These are phyloP conservation scores for Diachrysia chrysitis DNA, from an alignment of 2,888 invertebrate species.

Conservation along the genomic window DNA sequence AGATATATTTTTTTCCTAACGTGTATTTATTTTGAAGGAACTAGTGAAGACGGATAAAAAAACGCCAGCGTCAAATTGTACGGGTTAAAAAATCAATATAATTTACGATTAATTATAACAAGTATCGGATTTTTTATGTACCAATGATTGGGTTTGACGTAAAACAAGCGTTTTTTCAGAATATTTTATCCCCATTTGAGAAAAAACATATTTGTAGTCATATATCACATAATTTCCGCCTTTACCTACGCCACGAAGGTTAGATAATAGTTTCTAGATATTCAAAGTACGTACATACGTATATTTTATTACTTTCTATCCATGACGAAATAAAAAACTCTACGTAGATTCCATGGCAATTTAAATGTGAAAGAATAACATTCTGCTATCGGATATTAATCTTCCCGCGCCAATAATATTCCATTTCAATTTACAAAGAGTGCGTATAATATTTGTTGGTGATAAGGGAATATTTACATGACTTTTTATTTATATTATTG, in stretches of 20 bases:
- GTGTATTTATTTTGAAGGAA: too few relatives aligned
- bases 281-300: background rate
- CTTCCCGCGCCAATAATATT: conserved; percentile 42
- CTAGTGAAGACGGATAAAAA: too few relatives aligned
- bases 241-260: background rate
- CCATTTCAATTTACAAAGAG: conserved; percentile 26
- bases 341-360: conserved; percentile 29
- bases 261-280: conserved; percentile 7
- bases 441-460: conserved; percentile 6
- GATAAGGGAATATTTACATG: conserved; percentile 18
- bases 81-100: too few relatives aligned
- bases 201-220: background rate
- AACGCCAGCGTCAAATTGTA: too few relatives aligned
- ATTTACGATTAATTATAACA: too few relatives aligned
- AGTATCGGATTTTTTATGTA: too few relatives aligned
- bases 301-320: conserved; percentile 16
- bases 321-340: conserved; percentile 20
- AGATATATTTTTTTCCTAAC: too few relatives aligned
- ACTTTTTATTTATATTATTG: conserved; percentile 6
- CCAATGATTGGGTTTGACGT: too few relatives aligned
- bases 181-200: background rate
- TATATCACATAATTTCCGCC: background rate
- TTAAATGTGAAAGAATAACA: conserved; percentile 27
- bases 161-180: background rate
- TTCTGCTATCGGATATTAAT: conserved; percentile 32